Evolutionary conservation across 2,888 invertebrate genomes (phyloP).

Genomic region (Dolomedes plantarius): DNA sequence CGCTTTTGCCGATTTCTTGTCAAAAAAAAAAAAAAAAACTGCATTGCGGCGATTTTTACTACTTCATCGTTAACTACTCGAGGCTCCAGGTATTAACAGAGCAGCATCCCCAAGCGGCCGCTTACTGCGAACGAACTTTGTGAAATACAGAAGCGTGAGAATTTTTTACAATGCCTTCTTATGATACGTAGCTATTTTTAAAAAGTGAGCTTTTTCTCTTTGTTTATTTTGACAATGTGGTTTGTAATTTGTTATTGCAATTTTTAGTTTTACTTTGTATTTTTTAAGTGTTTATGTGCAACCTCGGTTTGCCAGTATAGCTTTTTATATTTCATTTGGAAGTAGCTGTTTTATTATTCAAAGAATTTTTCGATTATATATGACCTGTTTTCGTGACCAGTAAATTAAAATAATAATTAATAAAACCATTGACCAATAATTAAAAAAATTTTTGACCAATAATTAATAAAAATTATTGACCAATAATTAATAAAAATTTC

Average conservation of each 20-base stretch:
- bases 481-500: no score
- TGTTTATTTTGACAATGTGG: neutral
- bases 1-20: neutral
- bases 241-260: slow-evolving; percentile 8
- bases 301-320: neutral
- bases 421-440: no score
- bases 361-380: no score
- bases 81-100: neutral
- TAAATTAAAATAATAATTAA: no score
- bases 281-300: neutral
- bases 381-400: no score
- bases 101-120: neutral
- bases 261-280: slow-evolving; percentile 1
- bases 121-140: neutral
- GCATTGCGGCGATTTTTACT: slow-evolving; percentile 6
- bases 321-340: neutral
- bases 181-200: slow-evolving; percentile 12
- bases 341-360: neutral
- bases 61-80: neutral
- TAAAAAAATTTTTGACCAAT: no score
- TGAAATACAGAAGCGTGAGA: neutral
- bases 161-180: neutral
- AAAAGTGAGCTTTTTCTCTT: slow-evolving; percentile 8
- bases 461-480: no score
- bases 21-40: neutral